Percentiles rank a stretch among this genome's conserved stretches.
These are phyloP conservation scores for Lasioglossum leucozonium DNA, from an alignment of 2,888 invertebrate genomes.

Conservation along the genomic window DNA sequence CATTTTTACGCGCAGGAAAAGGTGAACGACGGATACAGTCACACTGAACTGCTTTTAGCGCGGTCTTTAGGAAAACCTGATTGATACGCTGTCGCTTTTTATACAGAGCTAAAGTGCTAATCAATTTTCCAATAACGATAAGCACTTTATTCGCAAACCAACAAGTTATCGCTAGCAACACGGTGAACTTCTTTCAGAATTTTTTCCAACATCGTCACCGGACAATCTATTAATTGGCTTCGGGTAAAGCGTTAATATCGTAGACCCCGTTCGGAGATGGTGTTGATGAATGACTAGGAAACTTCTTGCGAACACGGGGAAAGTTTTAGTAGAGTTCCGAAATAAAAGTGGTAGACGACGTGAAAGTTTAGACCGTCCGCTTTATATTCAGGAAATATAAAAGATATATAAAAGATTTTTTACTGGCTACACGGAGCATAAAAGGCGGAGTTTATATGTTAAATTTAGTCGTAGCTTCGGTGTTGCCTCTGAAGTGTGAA, in stretches of 20 bases:
- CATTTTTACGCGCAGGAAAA: too few species aligned
- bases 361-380: not conserved
- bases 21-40: too few species aligned
- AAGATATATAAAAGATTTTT: not conserved
- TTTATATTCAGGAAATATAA: conserved; percentile 6
- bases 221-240: not conserved
- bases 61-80: too few species aligned
- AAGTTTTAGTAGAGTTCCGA: not conserved
- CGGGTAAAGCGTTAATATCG: not conserved
- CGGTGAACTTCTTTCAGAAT: too few species aligned
- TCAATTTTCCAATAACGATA: too few species aligned
- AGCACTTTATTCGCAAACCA: too few species aligned
- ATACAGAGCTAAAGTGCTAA: too few species aligned
- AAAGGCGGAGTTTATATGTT: not conserved
- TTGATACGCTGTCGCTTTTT: too few species aligned
- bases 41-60: too few species aligned
- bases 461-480: not conserved
- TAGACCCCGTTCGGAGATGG: not conserved
- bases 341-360: conserved; percentile 4
- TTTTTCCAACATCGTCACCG: too few species aligned
- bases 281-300: not conserved
- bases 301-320: not conserved
- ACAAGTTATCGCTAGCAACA: too few species aligned
- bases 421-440: not conserved
- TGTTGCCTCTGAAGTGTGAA: not conserved